phyloP scores from a whole-genome alignment of 2,113 vertebrate species.

The Myrmecobius fasciatus region DNA sequence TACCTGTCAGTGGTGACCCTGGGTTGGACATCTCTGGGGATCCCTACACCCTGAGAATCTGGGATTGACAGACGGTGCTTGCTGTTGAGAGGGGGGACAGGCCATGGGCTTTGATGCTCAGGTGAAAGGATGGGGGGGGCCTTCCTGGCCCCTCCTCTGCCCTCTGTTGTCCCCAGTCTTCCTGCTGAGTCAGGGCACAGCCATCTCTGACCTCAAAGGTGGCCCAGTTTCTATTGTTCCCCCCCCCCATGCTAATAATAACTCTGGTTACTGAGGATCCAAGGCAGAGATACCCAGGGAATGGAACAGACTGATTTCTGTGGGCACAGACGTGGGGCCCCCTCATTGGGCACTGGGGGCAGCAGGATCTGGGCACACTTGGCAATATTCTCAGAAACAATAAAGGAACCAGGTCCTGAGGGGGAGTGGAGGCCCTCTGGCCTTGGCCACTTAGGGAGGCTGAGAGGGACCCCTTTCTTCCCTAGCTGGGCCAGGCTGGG shows the following conservation, averaged over 20 bases:
- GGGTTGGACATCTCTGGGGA: too few species aligned
- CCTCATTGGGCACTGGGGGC: neutral
- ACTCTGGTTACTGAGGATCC: neutral
- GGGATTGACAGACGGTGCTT: too few species aligned
- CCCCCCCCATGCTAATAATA: neutral
- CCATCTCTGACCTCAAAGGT: neutral
- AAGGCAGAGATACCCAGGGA: neutral
- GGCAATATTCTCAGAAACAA: neutral
- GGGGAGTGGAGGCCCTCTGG: neutral
- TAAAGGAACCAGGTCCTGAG: neutral
- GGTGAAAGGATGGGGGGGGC: neutral
- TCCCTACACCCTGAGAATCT: too few species aligned
- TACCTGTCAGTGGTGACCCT: too few species aligned
- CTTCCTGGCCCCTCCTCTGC: neutral
- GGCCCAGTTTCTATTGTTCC: neutral
- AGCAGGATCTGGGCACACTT: too few species aligned
- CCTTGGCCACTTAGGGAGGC: neutral
- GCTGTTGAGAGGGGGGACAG: neutral
- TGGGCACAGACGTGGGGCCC: neutral
- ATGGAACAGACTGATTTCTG: neutral
- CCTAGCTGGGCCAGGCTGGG: neutral
- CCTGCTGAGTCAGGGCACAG: neutral
- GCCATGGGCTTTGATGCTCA: neutral
- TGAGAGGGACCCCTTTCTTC: neutral
- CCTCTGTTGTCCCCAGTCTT: neutral